phyloP scores from a whole-genome alignment of 2,888 invertebrate genomes.

The Orgyia antiqua region DNA sequence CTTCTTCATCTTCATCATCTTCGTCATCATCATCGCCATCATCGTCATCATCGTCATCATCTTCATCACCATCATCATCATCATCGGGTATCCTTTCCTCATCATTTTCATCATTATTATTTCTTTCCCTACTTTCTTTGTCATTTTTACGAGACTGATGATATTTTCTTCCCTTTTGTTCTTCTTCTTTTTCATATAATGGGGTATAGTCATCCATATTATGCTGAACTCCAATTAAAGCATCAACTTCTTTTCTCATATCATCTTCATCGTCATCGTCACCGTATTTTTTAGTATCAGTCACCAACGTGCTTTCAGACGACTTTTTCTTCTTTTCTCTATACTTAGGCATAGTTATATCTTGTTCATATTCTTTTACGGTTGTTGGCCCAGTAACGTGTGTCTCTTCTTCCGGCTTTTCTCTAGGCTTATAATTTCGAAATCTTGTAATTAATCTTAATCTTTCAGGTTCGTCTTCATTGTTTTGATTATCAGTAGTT shows the following conservation, averaged over 20 bases:
- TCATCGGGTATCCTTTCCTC: constrained; percentile 21
- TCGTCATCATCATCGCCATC: constrained; percentile 28
- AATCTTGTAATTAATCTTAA: constrained; percentile 55
- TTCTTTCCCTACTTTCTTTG: constrained; percentile 18
- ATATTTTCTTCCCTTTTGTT: constrained; percentile 24
- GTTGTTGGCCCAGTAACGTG: constrained; percentile 9
- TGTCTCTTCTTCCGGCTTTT: constrained; percentile 16
- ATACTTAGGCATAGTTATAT: constrained; percentile 39
- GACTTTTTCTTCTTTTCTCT: constrained; percentile 64
- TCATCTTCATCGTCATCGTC: constrained; percentile 48
- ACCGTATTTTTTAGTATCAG: constrained; percentile 63
- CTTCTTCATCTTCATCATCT: constrained; percentile 18
- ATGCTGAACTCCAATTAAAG: constrained; percentile 55
- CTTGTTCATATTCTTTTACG: constrained; percentile 8
- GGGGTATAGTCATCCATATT: constrained; percentile 61
- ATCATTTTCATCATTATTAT: constrained; percentile 23
- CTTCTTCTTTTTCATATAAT: constrained; percentile 51
- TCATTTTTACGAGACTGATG: constrained; percentile 3
- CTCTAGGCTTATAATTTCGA: constrained; percentile 32
- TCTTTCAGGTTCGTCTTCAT: constrained; percentile 33
- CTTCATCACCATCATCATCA: constrained; percentile 16
- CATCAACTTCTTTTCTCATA: constrained; percentile 57
- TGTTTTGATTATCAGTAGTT: constrained; percentile 30
- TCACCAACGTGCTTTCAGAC: constrained; percentile 61
- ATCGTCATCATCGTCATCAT: constrained; percentile 21